Evolutionary conservation across 2,113 vertebrate species (phyloP).

Genomic region (Rhipidura dahli): DNA sequence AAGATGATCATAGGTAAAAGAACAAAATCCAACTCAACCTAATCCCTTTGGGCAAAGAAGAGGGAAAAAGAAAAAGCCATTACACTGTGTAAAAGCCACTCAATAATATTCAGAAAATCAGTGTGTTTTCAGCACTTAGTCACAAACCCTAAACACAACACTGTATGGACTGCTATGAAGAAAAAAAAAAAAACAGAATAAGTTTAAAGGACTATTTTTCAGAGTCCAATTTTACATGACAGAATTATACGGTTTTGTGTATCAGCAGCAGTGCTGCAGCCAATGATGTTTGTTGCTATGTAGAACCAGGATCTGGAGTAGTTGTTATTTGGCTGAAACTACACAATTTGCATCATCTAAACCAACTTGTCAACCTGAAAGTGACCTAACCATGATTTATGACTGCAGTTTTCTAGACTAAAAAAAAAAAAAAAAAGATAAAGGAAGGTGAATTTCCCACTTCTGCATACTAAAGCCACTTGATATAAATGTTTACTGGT

Average conservation of each 20-base stretch:
- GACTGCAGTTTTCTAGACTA: background rate
- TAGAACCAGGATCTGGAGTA: background rate
- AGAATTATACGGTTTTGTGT: rapidly evolving
- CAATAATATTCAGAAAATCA: background rate
- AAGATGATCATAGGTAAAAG: background rate
- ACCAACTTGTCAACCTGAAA: background rate
- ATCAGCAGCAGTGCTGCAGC: rapidly evolving
- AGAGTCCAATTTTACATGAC: background rate
- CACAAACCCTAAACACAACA: background rate
- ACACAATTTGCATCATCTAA: background rate
- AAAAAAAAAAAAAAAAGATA: rapidly evolving
- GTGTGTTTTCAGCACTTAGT: background rate
- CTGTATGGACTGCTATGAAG: background rate
- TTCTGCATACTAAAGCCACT: background rate
- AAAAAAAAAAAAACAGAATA: background rate
- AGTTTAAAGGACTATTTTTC: background rate
- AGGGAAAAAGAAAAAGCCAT: background rate
- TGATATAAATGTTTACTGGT: background rate
- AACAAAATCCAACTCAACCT: background rate
- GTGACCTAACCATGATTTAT: background rate
- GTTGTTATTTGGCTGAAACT: background rate
- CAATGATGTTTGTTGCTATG: background rate
- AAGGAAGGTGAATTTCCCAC: background rate
- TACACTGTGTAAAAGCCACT: background rate
- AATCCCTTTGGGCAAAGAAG: background rate